Conservation (phyloP, 2,113 vertebrate species). For the Clarias gariepinus region DNA sequence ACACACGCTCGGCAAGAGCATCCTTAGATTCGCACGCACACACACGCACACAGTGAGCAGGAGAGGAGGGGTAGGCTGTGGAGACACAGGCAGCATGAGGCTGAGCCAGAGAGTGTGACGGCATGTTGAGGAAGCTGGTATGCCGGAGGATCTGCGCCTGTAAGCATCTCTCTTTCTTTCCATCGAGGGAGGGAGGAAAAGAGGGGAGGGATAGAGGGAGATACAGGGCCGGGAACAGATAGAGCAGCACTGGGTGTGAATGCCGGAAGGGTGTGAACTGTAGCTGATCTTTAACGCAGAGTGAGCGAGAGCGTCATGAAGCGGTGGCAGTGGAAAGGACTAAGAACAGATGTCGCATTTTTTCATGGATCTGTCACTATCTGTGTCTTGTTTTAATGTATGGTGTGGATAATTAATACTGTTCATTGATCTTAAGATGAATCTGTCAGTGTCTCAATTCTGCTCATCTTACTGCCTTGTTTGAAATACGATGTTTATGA, state of each 20-base stretch:
- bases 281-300: not conserved
- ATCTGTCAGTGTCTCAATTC: not conserved
- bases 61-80: conserved; percentile 35
- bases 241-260: not conserved
- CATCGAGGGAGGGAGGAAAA: conserved; percentile 31
- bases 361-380: not conserved
- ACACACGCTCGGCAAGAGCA: not conserved
- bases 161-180: conserved; percentile 68
- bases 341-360: not conserved
- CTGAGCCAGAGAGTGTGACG: conserved; percentile 63
- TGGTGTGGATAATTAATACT: not conserved
- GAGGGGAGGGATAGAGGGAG: conserved; percentile 5
- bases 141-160: conserved; percentile 81
- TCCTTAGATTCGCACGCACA: conserved; percentile 13
- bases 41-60: not conserved
- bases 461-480: conserved; percentile 15
- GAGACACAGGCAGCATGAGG: conserved; percentile 60
- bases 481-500: not conserved
- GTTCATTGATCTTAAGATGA: not conserved
- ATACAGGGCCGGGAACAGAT: not conserved
- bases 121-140: conserved; percentile 83
- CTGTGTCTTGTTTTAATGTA: not conserved
- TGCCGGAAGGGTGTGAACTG: not conserved
- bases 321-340: not conserved
- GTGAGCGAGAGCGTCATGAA: not conserved